Evolutionary conservation across 2,797 vertebrate species (phyloP), one percentile per base, ranked within the genome.

Genomic region (Petrocephalus sullivani): DNA sequence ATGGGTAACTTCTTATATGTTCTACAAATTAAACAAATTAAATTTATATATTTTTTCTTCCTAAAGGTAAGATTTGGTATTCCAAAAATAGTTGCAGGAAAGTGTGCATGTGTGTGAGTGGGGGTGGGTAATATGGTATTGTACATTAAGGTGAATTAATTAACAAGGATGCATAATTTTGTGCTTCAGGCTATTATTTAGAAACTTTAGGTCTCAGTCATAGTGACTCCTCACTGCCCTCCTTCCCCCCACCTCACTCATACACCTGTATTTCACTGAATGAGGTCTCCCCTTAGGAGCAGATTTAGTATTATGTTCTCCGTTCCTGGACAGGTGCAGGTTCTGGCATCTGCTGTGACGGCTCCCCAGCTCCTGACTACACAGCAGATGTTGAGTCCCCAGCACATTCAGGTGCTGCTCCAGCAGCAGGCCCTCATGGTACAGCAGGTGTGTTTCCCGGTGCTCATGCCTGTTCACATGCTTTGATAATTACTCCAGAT

Each of bases 391-490:
- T 96, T 99, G 94, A 99, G 94, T 92, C 97, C 98, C 87, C 98
- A 99, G 95, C 98, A 99, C 94, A 96, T 99, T 93, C 98, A 99
- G 93, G 96, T 97, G 85, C 95, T 99, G 93, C 97, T 99, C 92
- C 98, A 99, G 91, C 98, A 99, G 94, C 98, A 99, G 95, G 97
- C 98, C 95, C 97, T 99, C 96, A 98, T 99, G 98, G 96, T 99
- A 95, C 98, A 99, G 94, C 98, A 99, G 98, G 98, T 99, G 96
- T 94, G 21, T 5, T 23, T 84, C 16, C 28, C 12, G 53, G 60
- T 7, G 60, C 23, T 41, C n/a, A n/a, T 51, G 86, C 61, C 19
- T 71, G 46, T 23, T 37, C 37, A 0, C 37, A 6, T 71, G 16
- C 46, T 78, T 19, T 6, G 33, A 19, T 37, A 16, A 1, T 75